Base-by-base conservation (phyloP, 2,888 invertebrate genomes). In the Bombylius discolor region DNA sequence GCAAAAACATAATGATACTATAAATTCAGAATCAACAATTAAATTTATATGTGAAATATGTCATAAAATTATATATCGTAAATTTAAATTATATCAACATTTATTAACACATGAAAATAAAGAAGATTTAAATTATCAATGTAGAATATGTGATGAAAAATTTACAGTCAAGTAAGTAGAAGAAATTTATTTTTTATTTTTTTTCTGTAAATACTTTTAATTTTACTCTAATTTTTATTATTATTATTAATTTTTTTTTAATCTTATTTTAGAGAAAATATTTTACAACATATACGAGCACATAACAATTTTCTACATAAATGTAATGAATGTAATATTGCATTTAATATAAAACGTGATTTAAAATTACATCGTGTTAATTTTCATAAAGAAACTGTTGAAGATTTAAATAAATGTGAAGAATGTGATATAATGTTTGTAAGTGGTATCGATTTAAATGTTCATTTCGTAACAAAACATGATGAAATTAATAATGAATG, bases 291-390 rank as follows among this genome's bases (percentile, higher is more conserved):
- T 53, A 34, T 60, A 9, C 51, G 56, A 53, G 58, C 56, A 53
- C 61, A 61, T 51, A 46, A 44, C 34, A 46, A 51, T 47, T 52
- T 36, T 12, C 52, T 59, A 32, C 59, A 45, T 45, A 52, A 58
- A 48, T 61, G 61, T 44, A 54, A 58, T 12, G 56, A 61, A 7
- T 61, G 61, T 51, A 49, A 55, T 34, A 54, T 60, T 13, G 60
- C 49, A 8, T 61, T 61, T 50, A 59, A 56, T 45, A 52, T 59
- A 23, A 53, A 55, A 51, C 59, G 61, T 11, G 58, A 58, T 50
- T 39, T 60, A 14, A 60, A 59, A 52, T 49, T 60, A 12, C 61
- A 61, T 57, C 50, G 59, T 14, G 23, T 46, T 4, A 61, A 61
- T 55, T 51, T 56, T 45, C 61, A 61, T 42, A 59, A 59, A 46